phyloP scores from a whole-genome alignment of 2,888 invertebrate genomes.

The Carcina quercana region DNA sequence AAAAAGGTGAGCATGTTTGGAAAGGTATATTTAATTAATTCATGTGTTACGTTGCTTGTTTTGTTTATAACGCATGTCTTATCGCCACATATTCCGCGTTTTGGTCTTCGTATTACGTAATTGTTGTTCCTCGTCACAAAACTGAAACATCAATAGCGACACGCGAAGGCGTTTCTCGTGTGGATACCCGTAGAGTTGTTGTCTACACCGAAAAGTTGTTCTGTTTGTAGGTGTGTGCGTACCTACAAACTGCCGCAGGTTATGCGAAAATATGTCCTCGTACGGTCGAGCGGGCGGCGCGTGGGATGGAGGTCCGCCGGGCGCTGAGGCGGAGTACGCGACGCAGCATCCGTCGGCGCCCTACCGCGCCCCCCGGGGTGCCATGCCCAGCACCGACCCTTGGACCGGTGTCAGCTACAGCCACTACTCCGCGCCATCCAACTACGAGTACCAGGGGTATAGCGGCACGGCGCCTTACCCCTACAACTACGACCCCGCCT shows the following conservation, averaged over 20 bases:
- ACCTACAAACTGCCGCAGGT: slow-evolving; percentile 75
- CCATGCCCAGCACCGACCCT: slow-evolving; percentile 58
- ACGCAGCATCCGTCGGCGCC: slow-evolving; percentile 43
- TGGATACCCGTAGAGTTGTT: slow-evolving; percentile 58
- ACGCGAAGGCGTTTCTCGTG: slow-evolving; percentile 46
- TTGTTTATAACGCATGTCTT: slow-evolving; percentile 39
- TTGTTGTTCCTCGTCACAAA: slow-evolving; percentile 60
- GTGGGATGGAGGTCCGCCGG: slow-evolving; percentile 72
- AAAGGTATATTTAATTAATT: slow-evolving; percentile 40
- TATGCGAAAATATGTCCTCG: slow-evolving; percentile 71
- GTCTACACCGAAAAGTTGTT: slow-evolving; percentile 80
- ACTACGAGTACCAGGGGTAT: slow-evolving; percentile 52
- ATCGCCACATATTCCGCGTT: slow-evolving; percentile 29
- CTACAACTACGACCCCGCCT: slow-evolving; percentile 44
- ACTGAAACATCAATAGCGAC: slow-evolving; percentile 45
- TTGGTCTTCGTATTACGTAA: slow-evolving; percentile 63
- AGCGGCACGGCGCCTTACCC: slow-evolving; percentile 41
- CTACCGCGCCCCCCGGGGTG: slow-evolving; percentile 28
- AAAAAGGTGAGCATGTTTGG: slow-evolving; percentile 59
- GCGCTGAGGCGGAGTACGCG: slow-evolving; percentile 68
- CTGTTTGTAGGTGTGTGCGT: slow-evolving; percentile 80
- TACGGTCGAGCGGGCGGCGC: slow-evolving; percentile 50
- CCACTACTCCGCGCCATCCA: slow-evolving; percentile 42
- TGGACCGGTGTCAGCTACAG: slow-evolving; percentile 66
- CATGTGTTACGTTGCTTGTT: slow-evolving; percentile 25